A percentile compares a stretch with the other conserved stretches of the same genome.
These are phyloP conservation scores for Ochotona curzoniae DNA, from an alignment of 2,113 vertebrate genomes.

Conservation along the genomic window DNA sequence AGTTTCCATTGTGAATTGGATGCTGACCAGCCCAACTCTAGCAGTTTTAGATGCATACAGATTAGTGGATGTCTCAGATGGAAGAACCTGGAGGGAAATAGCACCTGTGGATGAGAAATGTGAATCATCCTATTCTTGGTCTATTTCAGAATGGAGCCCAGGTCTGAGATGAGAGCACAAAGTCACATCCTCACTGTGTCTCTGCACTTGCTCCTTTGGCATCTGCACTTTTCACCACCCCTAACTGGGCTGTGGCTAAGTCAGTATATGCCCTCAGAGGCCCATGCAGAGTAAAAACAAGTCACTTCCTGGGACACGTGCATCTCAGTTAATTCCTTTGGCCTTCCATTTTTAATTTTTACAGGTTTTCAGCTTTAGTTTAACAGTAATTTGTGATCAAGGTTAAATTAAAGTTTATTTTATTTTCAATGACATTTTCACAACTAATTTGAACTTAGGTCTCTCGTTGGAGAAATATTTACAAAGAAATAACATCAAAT, in stretches of 20 bases:
- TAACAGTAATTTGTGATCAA: constrained; percentile 83
- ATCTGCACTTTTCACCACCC: neutral
- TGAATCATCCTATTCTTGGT: neutral
- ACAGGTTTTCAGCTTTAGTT: constrained; percentile 71
- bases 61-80: neutral
- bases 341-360: constrained; percentile 80
- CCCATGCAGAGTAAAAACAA: neutral
- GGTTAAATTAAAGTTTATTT: constrained; percentile 86
- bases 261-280: neutral
- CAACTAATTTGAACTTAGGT: constrained; percentile 86
- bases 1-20: neutral
- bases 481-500: constrained; percentile 84
- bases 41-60: neutral
- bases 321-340: constrained; percentile 73
- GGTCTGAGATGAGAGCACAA: neutral
- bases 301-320: neutral
- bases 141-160: neutral
- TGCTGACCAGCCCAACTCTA: neutral
- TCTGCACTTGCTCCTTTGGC: accelerated
- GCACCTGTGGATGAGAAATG: neutral
- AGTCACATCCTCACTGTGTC: accelerated
- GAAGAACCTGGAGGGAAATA: neutral
- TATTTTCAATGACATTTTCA: constrained; percentile 86
- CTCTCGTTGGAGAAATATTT: constrained; percentile 88
- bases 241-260: neutral